These are phyloP conservation scores for Diarsia mendica DNA, from an alignment of 2,888 invertebrate genomes.

Conservation along the genomic window DNA sequence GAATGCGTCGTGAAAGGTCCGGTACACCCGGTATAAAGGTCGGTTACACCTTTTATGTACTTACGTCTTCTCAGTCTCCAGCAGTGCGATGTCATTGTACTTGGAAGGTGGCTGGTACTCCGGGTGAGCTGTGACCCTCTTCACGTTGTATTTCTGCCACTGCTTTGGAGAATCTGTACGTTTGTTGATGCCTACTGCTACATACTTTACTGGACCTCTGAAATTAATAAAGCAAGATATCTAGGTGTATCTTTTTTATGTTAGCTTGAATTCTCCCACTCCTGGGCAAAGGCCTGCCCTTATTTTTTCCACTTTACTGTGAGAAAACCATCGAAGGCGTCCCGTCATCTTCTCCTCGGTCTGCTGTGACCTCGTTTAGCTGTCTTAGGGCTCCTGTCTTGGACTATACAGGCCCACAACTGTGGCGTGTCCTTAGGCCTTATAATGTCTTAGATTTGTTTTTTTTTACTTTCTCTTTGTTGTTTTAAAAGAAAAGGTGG, in stretches of 20 bases:
- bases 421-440: not conserved
- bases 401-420: not conserved
- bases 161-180: conserved; percentile 54
- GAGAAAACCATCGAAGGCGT: not conserved
- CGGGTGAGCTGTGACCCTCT: conserved; percentile 54
- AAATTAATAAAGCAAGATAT: not conserved
- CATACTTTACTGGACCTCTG: conserved; percentile 63
- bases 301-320: not conserved
- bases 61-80: conserved; percentile 49
- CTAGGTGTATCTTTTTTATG: not conserved
- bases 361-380: not conserved
- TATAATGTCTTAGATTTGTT: not conserved
- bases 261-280: not conserved
- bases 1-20: too few species aligned
- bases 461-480: not conserved
- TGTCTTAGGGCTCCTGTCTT: not conserved
- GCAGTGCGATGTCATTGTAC: conserved; percentile 65
- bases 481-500: not conserved
- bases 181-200: conserved; percentile 57
- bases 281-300: not conserved
- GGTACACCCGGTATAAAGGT: too few species aligned
- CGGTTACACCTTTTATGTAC: not conserved
- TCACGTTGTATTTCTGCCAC: conserved; percentile 56
- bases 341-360: not conserved
- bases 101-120: conserved; percentile 52